A percentile compares a stretch with the other conserved stretches of the same genome.
Evolutionary conservation across 2,113 vertebrate species (phyloP).

Genomic region (Tyrannus savana): DNA sequence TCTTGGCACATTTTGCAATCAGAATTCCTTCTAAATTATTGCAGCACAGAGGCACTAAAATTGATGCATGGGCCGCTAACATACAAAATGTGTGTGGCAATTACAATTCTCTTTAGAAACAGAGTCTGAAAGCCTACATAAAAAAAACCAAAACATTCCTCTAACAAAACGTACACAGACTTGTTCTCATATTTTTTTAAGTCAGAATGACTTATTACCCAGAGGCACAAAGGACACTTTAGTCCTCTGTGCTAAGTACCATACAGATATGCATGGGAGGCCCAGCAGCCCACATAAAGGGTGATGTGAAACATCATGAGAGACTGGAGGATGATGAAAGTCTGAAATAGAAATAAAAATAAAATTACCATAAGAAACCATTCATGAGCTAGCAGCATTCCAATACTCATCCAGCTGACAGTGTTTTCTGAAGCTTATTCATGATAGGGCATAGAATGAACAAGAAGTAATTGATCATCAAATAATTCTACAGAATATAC

Average conservation of each 20-base stretch:
- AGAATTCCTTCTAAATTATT: conserved; percentile 47
- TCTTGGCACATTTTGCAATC: conserved; percentile 44
- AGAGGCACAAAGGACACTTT: background rate
- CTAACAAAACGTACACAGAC: background rate
- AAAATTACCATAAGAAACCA: background rate
- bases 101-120: conserved; percentile 59
- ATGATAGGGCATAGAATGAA: background rate
- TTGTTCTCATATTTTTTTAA: background rate
- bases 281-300: background rate
- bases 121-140: background rate
- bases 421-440: background rate
- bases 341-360: background rate
- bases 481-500: background rate
- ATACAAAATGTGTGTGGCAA: background rate
- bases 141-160: background rate
- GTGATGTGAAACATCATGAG: background rate
- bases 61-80: conserved; percentile 20
- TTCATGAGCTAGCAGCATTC: background rate
- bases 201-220: background rate
- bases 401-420: background rate
- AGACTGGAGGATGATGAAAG: background rate
- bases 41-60: conserved; percentile 15
- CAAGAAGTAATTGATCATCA: background rate
- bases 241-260: background rate
- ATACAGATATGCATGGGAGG: background rate